Conservation (phyloP, 2,888 invertebrate genomes). For the Vandiemenella viatica region DNA sequence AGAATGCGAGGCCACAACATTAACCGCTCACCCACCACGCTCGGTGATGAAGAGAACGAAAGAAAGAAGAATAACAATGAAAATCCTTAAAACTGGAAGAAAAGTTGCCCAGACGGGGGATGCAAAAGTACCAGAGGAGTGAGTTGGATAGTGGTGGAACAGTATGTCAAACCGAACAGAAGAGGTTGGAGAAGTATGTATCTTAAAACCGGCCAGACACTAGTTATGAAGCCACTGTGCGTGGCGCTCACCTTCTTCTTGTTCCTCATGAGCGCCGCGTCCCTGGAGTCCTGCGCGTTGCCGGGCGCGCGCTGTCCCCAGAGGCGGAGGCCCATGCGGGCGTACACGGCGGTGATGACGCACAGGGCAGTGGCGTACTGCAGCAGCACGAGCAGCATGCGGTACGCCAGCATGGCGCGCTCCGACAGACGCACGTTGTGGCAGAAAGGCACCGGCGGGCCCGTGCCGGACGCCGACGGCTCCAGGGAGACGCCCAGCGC, state of each 20-base stretch:
- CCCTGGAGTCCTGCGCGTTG: conserved; percentile 59
- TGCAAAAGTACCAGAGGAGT: no score
- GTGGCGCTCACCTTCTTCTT: conserved; percentile 64
- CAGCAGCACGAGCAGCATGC: conserved; percentile 39
- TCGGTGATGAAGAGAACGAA: no score
- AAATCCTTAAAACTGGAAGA: no score
- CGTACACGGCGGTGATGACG: conserved; percentile 70
- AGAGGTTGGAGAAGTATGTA: no score
- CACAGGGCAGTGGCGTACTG: conserved; percentile 66
- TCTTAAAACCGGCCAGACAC: no score
- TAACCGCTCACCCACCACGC: no score
- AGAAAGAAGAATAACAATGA: no score
- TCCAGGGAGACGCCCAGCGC: conserved; percentile 35
- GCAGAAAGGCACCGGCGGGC: conserved; percentile 35
- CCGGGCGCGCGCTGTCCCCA: conserved; percentile 71
- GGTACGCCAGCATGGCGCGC: conserved; percentile 39
- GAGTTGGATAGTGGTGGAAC: no score
- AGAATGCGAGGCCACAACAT: no score
- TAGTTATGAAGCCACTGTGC: no score
- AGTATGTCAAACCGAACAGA: no score
- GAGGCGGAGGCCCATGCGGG: conserved; percentile 59
- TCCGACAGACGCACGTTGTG: conserved; percentile 35
- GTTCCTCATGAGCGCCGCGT: conserved; percentile 64
- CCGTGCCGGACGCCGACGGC: neutral
- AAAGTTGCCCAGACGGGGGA: no score